phyloP scores from a whole-genome alignment of 2,797 vertebrate species.

The Phyllotis vaccarum region DNA sequence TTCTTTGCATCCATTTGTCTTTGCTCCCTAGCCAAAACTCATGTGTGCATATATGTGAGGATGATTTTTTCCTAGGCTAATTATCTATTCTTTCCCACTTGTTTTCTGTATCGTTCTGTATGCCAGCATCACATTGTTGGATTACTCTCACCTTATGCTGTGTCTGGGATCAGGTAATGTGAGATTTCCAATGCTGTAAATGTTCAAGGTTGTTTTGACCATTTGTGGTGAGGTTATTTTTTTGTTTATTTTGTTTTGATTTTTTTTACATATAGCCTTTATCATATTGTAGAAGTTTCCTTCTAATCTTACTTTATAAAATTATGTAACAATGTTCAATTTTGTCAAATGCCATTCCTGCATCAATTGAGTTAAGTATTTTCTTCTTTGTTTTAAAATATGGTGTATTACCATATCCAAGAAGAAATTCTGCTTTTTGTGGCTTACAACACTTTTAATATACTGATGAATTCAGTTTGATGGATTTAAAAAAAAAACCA shows the following conservation, averaged over 20 bases:
- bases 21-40: neutral
- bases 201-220: neutral
- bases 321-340: neutral
- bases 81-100: neutral
- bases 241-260: no score
- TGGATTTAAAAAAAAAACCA: no score
- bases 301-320: neutral
- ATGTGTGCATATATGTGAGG: neutral
- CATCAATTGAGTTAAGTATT: neutral
- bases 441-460: neutral
- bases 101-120: neutral
- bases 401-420: neutral
- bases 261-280: neutral
- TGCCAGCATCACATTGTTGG: neutral
- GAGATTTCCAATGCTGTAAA: neutral
- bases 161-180: no score
- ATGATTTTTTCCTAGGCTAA: neutral
- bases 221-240: neutral
- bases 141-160: neutral
- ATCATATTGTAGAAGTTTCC: neutral
- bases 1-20: neutral
- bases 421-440: slow-evolving; percentile 1
- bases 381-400: neutral
- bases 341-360: neutral
- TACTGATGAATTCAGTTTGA: neutral